Evolutionary conservation across 2,888 invertebrate species (phyloP).

Genomic region (Athalia rosae): DNA sequence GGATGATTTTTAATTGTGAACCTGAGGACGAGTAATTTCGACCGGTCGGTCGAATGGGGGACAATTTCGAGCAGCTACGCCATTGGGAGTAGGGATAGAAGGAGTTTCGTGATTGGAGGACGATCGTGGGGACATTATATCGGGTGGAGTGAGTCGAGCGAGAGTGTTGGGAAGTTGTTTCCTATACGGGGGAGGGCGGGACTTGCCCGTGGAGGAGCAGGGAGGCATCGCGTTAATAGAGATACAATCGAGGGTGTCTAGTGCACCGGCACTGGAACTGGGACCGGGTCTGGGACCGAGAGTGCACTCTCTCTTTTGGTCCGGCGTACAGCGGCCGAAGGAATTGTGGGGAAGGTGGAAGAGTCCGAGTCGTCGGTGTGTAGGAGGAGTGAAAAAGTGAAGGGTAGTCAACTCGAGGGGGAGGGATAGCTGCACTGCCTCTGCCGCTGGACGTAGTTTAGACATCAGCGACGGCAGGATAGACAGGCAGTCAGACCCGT

Average conservation of each 20-base stretch:
- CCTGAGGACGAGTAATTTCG: background rate
- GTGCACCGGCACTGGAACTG: slow-evolving; percentile 54
- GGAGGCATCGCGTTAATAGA: slow-evolving; percentile 69
- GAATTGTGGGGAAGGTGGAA: slow-evolving; percentile 50
- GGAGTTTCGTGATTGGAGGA: slow-evolving; percentile 50
- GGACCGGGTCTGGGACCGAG: no score
- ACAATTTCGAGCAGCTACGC: slow-evolving; percentile 14
- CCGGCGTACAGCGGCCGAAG: slow-evolving; percentile 68
- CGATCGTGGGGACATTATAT: background rate
- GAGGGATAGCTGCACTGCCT: slow-evolving; percentile 46
- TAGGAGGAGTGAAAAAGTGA: slow-evolving; percentile 44
- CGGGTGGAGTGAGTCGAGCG: slow-evolving; percentile 47
- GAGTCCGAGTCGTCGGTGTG: slow-evolving; percentile 49
- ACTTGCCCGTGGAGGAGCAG: slow-evolving; percentile 50
- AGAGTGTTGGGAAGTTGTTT: slow-evolving; percentile 19
- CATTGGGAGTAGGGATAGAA: slow-evolving; percentile 45
- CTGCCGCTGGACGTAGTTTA: slow-evolving; percentile 65
- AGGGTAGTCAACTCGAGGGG: slow-evolving; percentile 50
- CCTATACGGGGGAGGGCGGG: slow-evolving; percentile 64
- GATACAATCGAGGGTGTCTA: slow-evolving; percentile 73
- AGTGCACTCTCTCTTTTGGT: slow-evolving; percentile 59
- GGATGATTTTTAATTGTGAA: no score
- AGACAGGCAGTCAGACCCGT: slow-evolving; percentile 73
- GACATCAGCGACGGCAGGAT: slow-evolving; percentile 74
- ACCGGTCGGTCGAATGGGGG: background rate